Base-by-base conservation (phyloP, 1,140 invertebrate genomes). In the Hydropsyche tenuis region DNA sequence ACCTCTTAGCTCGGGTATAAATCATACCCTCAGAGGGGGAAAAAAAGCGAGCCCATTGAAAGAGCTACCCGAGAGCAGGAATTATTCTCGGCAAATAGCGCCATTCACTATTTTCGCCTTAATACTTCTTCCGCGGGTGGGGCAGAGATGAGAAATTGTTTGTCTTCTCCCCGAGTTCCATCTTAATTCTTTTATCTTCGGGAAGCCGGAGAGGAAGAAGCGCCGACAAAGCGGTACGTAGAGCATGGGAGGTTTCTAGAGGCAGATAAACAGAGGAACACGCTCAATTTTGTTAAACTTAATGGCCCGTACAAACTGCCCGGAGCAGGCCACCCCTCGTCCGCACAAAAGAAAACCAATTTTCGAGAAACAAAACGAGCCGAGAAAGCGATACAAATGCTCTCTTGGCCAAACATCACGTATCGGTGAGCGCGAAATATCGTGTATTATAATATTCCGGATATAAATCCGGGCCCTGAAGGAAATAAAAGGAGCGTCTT, bases 211-310 rank as follows among this genome's bases (percentile, higher is more conserved):
- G 30, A 37, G 30, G 30, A 37, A 37, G 30, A 37, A 37, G 30
- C 30, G 30, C 30, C 30, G 30, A 37, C 30, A 37, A 37, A 37
- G 30, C 30, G 30, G 30, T 37, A 37, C 30, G 30, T 3, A 51
- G 16, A 23, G 65, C 45, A 5, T 20, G 56, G 65, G 45, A 37
- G 30, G 30, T 9, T 9, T 4, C 3, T 4, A 37, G 30, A 37
- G 30, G 3, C n/a, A 69, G 65, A 69, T 69, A 69, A 69, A 69
- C 65, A 69, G 65, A 69, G 23, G 65, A 51, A 69, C 65, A 69
- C 46, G 65, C 65, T 69, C 65, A 51, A 69, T 69, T 69, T 69
- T 69, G 65, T 69, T 69, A 69, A 69, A 69, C 65, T 69, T 69
- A 69, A 69, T 69, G 65, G 65, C 45, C 65, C 65, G 65, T 69